phyloP scores from a whole-genome alignment of 2,113 vertebrate species.

The Daboia siamensis region DNA sequence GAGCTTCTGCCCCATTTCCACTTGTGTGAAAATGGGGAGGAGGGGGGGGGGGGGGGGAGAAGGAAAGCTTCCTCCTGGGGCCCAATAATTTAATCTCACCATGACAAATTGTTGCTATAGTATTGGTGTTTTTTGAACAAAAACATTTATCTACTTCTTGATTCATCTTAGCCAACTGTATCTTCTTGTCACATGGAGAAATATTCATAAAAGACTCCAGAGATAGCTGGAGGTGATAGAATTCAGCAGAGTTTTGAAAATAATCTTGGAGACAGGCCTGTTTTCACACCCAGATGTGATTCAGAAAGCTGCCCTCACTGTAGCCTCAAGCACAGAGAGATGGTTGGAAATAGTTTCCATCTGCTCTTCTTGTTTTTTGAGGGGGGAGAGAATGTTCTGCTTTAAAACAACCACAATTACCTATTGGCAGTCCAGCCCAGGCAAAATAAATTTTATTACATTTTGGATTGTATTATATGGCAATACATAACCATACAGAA shows the following conservation, averaged over 20 bases:
- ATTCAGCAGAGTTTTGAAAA: constrained; percentile 8
- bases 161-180: background rate
- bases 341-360: constrained; percentile 25
- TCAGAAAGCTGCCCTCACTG: background rate
- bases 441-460: background rate
- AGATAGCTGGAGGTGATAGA: constrained; percentile 38
- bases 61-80: background rate
- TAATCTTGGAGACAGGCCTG: constrained; percentile 21
- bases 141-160: background rate
- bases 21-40: background rate
- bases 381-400: constrained; percentile 25
- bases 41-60: too few species aligned
- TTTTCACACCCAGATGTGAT: background rate
- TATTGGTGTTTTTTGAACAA: background rate
- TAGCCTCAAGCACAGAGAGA: background rate
- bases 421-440: constrained; percentile 17
- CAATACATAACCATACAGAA: background rate
- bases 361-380: background rate
- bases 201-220: constrained; percentile 29
- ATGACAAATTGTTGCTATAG: background rate
- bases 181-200: constrained; percentile 14
- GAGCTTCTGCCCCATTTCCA: background rate
- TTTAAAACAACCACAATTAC: constrained; percentile 18
- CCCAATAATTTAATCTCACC: background rate
- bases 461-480: background rate